Evolutionary conservation across 2,113 vertebrate species (phyloP), one percentile per base, ranked within the genome.

Genomic region (Cyprinodon variegatus): DNA sequence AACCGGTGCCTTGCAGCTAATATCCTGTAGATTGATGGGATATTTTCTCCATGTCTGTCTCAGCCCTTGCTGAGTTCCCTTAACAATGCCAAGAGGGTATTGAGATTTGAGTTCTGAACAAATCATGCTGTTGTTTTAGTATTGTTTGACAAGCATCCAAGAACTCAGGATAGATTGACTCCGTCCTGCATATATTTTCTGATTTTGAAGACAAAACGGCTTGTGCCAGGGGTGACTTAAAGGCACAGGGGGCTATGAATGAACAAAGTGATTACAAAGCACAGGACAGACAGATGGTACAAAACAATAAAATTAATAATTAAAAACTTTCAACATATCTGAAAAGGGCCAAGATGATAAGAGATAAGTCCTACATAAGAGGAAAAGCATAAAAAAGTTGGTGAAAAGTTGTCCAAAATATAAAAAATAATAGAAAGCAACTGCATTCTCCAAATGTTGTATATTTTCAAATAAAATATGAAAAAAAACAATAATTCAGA

Each of bases 21-120:
- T 91, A 90, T 90, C 88, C 88, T 90, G 88, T 81, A 89, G 90
- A 91, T 91, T 91, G 84, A 89, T 89, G 72, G 83, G 86, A 88
- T 84, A 90, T 92, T 91, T 88, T 90, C 90, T 88, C 76, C 66
- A 61, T 79, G 84, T 90, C 86, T 87, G 83, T 84, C 68, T 84
- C 73, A 84, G 83, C 62, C 73, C 87, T 78, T 75, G 74, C 81
- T 72, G 81, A 71, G 82, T 85, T 83, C 70, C 85, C 64, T 78
- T 86, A 90, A 89, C 88, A 88, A 89, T 85, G 88, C 87, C 88
- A 89, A 89, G 77, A 86, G 90, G 79, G 86, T 88, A 80, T 82
- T 76, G 83, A 83, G 83, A 86, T 79, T 75, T 79, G 81, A 64
- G 80, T 79, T 72, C 77, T 76, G 79, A 88, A 77, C 83, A 89